Evolutionary conservation across 30 jellyfish, hydroid and myxozoan genomes (phyloP), one percentile per base, ranked within the genome.

Genomic region (Chrysaora quinquecirrha): DNA sequence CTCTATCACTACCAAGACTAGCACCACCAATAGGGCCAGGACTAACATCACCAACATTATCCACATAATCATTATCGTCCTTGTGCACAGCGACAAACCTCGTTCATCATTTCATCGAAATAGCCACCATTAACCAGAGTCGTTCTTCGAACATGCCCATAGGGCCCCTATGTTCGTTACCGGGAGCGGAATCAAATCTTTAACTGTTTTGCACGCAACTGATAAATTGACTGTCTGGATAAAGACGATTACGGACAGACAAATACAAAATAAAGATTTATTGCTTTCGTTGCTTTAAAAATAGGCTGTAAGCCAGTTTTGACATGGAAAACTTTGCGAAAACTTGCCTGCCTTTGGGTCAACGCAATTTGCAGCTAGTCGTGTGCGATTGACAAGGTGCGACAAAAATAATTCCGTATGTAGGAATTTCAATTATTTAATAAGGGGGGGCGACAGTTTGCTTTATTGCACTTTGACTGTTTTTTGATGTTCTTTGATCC

Each of bases 301-400:
- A 21, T 18, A 18, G 30, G 35, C 74, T 12, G 34, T 25, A 62
- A 25, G 38, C 30, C 11, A 38, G 18, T 20, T 62, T 25, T 62
- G 74, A 33, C 74, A 62, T 20, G 74, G 34, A 62, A 25, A 62
- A 33, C 12, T n/a, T n/a, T n/a, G n/a, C n/a, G n/a, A n/a, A n/a
- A n/a, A n/a, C n/a, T n/a, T n/a, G n/a, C n/a, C n/a, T n/a, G n/a
- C n/a, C n/a, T n/a, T n/a, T n/a, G n/a, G n/a, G n/a, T n/a, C n/a
- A n/a, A n/a, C n/a, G n/a, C n/a, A n/a, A 62, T 62, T 62, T 62
- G 74, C 34, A 18, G 30, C 30, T 38, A 3, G 54, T 32, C 80
- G 72, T 35, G 64, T 69, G 85, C 65, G 62, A 69, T 49, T 82
- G 92, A 82, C 85, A 82, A 67, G 92, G 86, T 70, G 86, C 76